phyloP scores from a whole-genome alignment of 2,113 vertebrate genomes.

The Alethe castanea region DNA sequence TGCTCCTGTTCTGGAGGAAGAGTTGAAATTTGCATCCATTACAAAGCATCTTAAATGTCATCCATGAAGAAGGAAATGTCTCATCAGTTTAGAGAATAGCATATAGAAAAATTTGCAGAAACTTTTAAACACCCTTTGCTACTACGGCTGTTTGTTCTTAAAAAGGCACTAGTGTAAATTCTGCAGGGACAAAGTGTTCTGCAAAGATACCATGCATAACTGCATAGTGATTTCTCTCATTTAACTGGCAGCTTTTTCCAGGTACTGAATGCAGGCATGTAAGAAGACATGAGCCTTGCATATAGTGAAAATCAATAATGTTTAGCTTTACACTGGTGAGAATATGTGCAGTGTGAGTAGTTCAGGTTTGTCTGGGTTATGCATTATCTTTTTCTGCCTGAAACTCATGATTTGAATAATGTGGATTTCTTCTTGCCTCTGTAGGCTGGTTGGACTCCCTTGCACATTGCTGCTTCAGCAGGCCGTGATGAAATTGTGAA shows the following conservation, averaged over 20 bases:
- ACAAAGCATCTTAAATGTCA: neutral
- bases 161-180: neutral
- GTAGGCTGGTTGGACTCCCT: conserved; percentile 90
- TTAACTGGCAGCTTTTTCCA: neutral
- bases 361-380: neutral
- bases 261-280: neutral
- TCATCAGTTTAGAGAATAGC: neutral
- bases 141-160: neutral
- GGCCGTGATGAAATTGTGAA: conserved; percentile 91
- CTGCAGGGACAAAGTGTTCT: neutral
- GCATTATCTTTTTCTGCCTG: neutral
- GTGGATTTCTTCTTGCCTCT: neutral
- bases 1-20: neutral
- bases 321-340: neutral
- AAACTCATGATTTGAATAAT: neutral
- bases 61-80: neutral
- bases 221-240: neutral
- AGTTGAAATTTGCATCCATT: neutral
- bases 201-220: rapidly evolving
- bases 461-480: conserved; percentile 94
- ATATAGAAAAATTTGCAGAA: neutral
- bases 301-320: neutral
- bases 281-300: neutral
- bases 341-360: neutral
- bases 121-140: neutral